Evolutionary conservation across 2,888 invertebrate genomes (phyloP).

Genomic region (Hydraecia micacea): DNA sequence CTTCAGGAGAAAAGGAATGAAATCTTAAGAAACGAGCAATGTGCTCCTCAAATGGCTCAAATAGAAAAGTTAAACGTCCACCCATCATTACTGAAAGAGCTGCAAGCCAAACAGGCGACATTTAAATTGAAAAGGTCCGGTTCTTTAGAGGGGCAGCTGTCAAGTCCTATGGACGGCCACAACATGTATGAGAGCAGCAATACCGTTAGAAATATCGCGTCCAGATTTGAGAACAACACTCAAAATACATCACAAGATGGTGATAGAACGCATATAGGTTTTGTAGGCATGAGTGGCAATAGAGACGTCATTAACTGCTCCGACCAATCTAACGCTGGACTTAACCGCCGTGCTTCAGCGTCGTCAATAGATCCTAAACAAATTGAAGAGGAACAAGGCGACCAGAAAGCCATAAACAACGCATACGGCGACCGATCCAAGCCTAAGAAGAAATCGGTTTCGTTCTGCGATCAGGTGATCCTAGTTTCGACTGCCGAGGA

Average conservation of each 20-base stretch:
- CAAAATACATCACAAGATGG: slow-evolving; percentile 77
- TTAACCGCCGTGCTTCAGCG: slow-evolving; percentile 83
- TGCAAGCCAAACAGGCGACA: slow-evolving; percentile 94
- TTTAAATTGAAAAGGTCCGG: slow-evolving; percentile 84
- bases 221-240: slow-evolving; percentile 92
- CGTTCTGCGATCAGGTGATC: slow-evolving; percentile 98
- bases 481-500: slow-evolving; percentile 98
- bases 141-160: slow-evolving; percentile 82
- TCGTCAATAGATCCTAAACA: slow-evolving; percentile 86
- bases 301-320: slow-evolving; percentile 87
- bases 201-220: slow-evolving; percentile 95
- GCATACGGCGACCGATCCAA: slow-evolving; percentile 89
- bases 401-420: slow-evolving; percentile 81
- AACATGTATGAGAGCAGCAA: slow-evolving; percentile 75
- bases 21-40: slow-evolving; percentile 86
- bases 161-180: slow-evolving; percentile 75
- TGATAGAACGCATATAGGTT: slow-evolving; percentile 85
- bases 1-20: slow-evolving; percentile 92
- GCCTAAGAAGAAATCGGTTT: slow-evolving; percentile 97
- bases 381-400: slow-evolving; percentile 82
- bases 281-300: slow-evolving; percentile 84
- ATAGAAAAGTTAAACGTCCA: slow-evolving; percentile 77
- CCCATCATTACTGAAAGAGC: slow-evolving; percentile 92
- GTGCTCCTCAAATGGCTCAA: slow-evolving; percentile 73
- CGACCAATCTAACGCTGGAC: slow-evolving; percentile 80